Evolutionary conservation across 2,113 vertebrate genomes (phyloP).

Genomic region (Pelodiscus sinensis): DNA sequence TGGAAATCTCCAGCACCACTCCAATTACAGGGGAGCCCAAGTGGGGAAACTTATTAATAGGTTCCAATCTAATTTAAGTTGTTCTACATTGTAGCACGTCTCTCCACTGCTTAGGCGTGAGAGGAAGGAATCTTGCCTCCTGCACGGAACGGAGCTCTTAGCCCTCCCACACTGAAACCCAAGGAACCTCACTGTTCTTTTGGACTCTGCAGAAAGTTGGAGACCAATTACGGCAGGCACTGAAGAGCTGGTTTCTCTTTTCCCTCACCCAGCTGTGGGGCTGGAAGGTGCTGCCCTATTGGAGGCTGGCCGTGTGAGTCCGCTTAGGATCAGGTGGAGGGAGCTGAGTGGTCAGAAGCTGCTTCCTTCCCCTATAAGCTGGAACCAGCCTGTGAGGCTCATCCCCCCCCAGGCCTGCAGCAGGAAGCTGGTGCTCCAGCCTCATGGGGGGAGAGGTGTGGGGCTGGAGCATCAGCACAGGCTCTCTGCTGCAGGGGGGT

Average conservation of each 20-base stretch:
- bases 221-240: accelerated
- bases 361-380: neutral
- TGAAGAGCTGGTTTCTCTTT: neutral
- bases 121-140: neutral
- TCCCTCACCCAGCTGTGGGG: neutral
- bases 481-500: too few species aligned
- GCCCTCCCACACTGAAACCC: neutral
- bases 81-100: neutral
- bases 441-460: too few species aligned
- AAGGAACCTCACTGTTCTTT: neutral
- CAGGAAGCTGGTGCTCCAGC: too few species aligned
- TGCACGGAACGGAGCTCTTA: neutral
- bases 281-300: neutral
- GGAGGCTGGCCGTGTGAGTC: neutral
- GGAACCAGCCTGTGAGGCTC: too few species aligned
- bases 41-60: slow-evolving; percentile 66
- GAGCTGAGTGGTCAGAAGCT: neutral
- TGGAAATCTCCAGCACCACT: slow-evolving; percentile 55
- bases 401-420: too few species aligned
- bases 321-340: neutral
- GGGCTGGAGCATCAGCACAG: too few species aligned
- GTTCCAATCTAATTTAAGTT: slow-evolving; percentile 58
- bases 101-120: neutral
- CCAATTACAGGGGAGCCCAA: slow-evolving; percentile 50
- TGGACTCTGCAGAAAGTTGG: accelerated